Evolutionary conservation across 2,888 invertebrate species (phyloP).

Genomic region (Flexamia atlantica): DNA sequence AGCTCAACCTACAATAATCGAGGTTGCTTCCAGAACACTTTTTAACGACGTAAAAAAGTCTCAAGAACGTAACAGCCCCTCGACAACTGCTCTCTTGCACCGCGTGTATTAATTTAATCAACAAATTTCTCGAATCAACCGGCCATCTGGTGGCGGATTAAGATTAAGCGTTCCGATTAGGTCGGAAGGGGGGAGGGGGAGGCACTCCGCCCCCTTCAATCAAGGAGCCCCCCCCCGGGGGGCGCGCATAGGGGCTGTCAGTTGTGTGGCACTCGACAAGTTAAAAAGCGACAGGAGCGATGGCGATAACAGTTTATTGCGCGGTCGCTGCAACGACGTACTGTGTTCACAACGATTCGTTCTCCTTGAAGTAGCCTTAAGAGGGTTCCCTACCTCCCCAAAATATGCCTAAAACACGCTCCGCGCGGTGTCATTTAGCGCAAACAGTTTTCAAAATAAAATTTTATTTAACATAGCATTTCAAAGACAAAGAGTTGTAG

Average conservation of each 20-base stretch:
- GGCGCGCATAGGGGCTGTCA: slow-evolving; percentile 6
- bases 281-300: background rate
- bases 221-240: background rate
- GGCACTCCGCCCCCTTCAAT: slow-evolving; percentile 10
- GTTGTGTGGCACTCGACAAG: background rate
- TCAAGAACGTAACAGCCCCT: too few species aligned
- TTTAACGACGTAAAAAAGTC: too few species aligned
- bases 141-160: slow-evolving; percentile 31
- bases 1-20: too few species aligned
- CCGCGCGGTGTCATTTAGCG: too few species aligned
- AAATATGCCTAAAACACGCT: too few species aligned
- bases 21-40: too few species aligned
- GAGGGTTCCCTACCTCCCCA: too few species aligned
- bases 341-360: background rate
- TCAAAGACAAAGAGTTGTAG: too few species aligned
- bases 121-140: slow-evolving; percentile 40
- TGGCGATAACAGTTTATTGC: slow-evolving; percentile 1
- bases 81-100: background rate
- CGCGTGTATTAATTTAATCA: slow-evolving; percentile 18
- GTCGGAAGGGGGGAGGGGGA: slow-evolving; percentile 13
- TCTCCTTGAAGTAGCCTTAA: background rate
- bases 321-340: background rate
- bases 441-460: too few species aligned
- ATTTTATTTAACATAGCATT: too few species aligned
- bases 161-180: slow-evolving; percentile 31